Percentiles rank a stretch among this genome's conserved stretches.
phyloP scores from a whole-genome alignment of 2,888 invertebrate species.

The Hetaerina titia region DNA sequence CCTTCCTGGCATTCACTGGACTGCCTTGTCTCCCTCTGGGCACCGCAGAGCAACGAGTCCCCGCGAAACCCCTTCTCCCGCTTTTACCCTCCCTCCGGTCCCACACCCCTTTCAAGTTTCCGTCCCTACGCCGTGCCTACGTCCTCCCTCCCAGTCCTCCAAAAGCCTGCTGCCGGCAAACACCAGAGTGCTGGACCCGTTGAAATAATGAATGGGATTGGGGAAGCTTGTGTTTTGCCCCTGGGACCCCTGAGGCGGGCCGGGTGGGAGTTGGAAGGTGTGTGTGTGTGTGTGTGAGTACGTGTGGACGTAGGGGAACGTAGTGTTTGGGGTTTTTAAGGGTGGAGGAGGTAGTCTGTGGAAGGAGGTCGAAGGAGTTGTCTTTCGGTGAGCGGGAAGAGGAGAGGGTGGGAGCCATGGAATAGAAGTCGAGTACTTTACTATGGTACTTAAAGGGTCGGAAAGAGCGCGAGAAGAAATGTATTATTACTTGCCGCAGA shows the following conservation, averaged over 20 bases:
- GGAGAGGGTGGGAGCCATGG: neutral
- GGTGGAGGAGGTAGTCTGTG: neutral
- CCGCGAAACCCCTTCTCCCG: neutral
- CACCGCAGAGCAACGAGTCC: neutral
- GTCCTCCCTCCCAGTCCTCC: neutral
- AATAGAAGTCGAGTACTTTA: neutral
- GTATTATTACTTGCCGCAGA: neutral
- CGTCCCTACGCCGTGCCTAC: neutral
- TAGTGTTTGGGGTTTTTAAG: too few relatives aligned
- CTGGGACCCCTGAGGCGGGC: neutral
- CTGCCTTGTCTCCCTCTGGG: neutral
- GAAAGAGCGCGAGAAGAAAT: neutral
- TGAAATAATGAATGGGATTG: slow-evolving; percentile 52
- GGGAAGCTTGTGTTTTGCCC: neutral
- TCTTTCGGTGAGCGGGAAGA: neutral
- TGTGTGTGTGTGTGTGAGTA: too few relatives aligned
- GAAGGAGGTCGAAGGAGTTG: neutral
- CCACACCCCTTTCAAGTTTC: neutral
- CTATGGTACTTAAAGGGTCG: neutral
- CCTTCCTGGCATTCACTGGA: neutral
- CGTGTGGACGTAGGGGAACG: too few relatives aligned
- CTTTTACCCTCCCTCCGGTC: neutral
- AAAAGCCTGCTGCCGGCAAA: slow-evolving; percentile 13
- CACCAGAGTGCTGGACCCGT: neutral
- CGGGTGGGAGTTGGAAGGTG: neutral